Evolutionary conservation across 2,888 invertebrate species (phyloP).

Genomic region (Drosophila macrospina): DNA sequence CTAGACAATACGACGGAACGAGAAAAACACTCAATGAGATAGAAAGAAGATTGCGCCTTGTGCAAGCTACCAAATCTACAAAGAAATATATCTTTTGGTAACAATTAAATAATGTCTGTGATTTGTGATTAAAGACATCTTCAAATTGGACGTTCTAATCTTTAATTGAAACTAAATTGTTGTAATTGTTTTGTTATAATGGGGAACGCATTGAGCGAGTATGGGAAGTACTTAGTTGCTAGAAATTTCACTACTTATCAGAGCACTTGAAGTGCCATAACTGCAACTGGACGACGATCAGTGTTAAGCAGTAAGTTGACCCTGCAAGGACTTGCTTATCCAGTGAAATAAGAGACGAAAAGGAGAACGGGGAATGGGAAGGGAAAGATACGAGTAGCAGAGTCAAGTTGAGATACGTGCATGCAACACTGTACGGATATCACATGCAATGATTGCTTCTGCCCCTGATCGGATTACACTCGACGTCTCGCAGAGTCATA

Average conservation of each 20-base stretch:
- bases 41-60: not conserved
- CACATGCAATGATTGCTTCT: conserved; percentile 15
- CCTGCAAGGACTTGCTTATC: conserved; percentile 13
- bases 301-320: conserved; percentile 16
- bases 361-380: not conserved
- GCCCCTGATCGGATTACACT: conserved; percentile 21
- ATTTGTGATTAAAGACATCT: conserved; percentile 1
- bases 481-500: conserved; percentile 12
- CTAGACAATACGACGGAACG: conserved; percentile 23
- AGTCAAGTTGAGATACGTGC: conserved; percentile 7
- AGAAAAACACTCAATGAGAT: not conserved
- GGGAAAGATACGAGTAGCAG: conserved; percentile 1
- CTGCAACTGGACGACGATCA: not conserved
- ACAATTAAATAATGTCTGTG: not conserved
- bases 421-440: conserved; percentile 1
- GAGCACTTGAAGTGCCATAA: conserved; percentile 3
- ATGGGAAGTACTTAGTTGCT: not conserved
- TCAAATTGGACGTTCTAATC: not conserved
- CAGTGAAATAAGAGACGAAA: conserved; percentile 14
- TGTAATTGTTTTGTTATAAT: not conserved
- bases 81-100: conserved; percentile 1
- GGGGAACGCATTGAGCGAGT: not conserved
- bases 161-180: not conserved
- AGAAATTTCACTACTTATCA: not conserved
- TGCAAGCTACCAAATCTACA: not conserved